Evolutionary conservation across 1,140 invertebrate genomes (phyloP).

Genomic region (Leguminivora glycinivorella): DNA sequence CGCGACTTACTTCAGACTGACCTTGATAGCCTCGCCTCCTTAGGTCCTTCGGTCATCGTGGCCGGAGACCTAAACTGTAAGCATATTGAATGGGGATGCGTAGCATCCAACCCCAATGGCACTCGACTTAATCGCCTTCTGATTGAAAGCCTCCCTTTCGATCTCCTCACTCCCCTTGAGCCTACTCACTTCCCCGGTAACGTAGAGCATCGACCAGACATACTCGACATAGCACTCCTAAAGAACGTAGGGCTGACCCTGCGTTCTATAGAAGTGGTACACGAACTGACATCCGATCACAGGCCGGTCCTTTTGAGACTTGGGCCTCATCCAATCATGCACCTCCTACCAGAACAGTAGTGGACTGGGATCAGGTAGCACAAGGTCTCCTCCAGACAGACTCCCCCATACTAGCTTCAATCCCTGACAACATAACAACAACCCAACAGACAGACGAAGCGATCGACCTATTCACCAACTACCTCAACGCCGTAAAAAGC

Average conservation of each 20-base stretch:
- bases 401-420: too few species aligned
- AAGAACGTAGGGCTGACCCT: not conserved
- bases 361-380: not conserved
- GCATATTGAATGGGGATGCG: too few species aligned
- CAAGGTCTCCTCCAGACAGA: too few species aligned
- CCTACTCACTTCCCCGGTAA: not conserved
- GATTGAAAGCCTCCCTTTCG: not conserved
- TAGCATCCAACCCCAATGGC: not conserved
- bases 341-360: not conserved
- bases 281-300: not conserved
- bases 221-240: not conserved
- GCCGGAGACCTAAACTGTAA: too few species aligned
- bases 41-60: too few species aligned
- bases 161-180: not conserved
- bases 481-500: not conserved
- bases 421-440: too few species aligned
- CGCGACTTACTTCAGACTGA: too few species aligned
- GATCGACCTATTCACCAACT: too few species aligned
- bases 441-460: too few species aligned
- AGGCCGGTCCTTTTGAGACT: not conserved
- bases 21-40: too few species aligned
- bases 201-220: not conserved
- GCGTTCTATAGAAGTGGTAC: not conserved
- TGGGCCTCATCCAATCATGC: not conserved
- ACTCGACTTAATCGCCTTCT: too few species aligned